phyloP scores from a whole-genome alignment of 2,797 vertebrate genomes.

The Neomorphus geoffroyi region DNA sequence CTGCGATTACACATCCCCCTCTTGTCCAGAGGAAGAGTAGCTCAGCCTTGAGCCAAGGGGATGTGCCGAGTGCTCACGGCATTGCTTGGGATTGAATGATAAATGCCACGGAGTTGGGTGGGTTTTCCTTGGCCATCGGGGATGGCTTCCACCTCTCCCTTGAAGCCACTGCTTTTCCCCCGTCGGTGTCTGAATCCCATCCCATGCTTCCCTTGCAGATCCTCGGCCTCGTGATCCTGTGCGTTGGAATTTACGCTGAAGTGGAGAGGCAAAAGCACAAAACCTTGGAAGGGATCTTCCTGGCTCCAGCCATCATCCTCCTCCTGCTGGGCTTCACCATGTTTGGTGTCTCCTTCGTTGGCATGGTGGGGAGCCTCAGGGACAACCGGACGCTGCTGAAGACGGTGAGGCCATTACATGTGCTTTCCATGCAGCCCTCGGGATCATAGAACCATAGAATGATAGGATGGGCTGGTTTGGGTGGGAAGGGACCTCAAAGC shows the following conservation, averaged over 20 bases:
- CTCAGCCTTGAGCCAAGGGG: background rate
- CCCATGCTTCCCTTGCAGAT: slow-evolving; percentile 68
- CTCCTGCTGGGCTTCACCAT: slow-evolving; percentile 88
- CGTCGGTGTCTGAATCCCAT: rapidly evolving
- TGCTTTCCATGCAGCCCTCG: rapidly evolving
- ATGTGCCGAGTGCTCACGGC: rapidly evolving
- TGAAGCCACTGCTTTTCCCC: background rate
- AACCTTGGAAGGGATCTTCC: slow-evolving; percentile 88
- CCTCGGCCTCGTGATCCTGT: slow-evolving; percentile 85
- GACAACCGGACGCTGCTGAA: slow-evolving; percentile 89
- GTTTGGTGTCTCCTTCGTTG: slow-evolving; percentile 87
- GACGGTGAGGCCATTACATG: slow-evolving; percentile 74
- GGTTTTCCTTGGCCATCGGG: background rate
- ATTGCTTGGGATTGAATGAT: background rate
- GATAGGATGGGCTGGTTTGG: too few species aligned
- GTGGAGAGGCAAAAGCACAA: slow-evolving; percentile 88
- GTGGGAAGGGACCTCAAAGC: too few species aligned
- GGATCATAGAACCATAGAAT: background rate
- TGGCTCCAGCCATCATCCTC: slow-evolving; percentile 89
- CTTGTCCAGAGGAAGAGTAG: background rate
- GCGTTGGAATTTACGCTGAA: slow-evolving; percentile 88
- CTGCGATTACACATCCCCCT: rapidly evolving
- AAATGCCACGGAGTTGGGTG: background rate
- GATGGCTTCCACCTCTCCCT: background rate
- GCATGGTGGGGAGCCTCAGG: slow-evolving; percentile 89